phyloP scores from a whole-genome alignment of 1,140 invertebrate genomes.

The Diorhabda elongata region DNA sequence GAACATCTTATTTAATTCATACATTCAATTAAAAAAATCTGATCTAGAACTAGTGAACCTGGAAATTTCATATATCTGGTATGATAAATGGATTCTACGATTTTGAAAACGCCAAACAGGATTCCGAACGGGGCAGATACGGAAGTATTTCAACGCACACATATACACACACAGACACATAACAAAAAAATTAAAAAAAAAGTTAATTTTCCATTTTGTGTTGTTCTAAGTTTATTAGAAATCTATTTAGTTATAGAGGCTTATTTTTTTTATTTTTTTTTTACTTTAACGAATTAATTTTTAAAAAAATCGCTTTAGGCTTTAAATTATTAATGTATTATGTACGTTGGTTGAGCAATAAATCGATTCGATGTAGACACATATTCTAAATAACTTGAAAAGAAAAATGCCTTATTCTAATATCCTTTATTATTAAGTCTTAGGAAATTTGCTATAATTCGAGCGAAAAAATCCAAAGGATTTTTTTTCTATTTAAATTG shows the following conservation, averaged over 20 bases:
- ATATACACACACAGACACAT: no score
- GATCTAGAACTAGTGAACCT: no score
- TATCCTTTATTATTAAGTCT: background rate
- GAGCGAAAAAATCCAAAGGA: background rate
- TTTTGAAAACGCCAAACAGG: no score
- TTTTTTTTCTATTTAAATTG: constrained; percentile 7
- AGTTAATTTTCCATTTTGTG: background rate
- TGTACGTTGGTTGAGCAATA: background rate
- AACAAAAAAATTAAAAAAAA: background rate
- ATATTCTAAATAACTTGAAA: background rate
- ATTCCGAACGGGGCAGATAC: no score
- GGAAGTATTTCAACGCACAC: no score
- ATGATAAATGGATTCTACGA: no score
- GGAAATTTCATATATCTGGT: no score
- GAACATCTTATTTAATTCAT: no score
- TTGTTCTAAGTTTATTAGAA: background rate
- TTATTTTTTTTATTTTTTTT: background rate
- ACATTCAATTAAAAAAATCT: no score
- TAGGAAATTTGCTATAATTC: background rate
- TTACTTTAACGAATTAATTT: background rate
- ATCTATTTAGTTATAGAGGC: background rate
- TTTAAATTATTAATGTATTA: constrained; percentile 10
- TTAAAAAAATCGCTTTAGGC: background rate
- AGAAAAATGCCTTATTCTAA: background rate
- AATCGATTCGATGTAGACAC: background rate